Percentiles rank a stretch among this genome's conserved stretches.
Conservation (phyloP, 2,888 invertebrate species). For the Tetranychus piercei region DNA sequence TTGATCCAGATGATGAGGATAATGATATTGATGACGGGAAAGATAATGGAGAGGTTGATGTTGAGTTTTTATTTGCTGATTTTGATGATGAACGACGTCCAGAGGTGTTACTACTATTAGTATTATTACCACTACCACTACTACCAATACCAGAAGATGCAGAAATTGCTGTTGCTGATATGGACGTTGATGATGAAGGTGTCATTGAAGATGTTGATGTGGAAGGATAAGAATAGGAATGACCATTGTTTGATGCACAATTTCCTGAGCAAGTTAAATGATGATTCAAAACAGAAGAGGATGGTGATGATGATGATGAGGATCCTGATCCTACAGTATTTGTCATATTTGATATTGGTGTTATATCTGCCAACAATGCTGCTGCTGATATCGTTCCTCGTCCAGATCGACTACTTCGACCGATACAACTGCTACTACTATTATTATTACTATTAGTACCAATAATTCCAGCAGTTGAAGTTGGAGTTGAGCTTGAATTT, state of each 20-base stretch:
- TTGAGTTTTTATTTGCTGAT: background rate
- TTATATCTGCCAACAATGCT: background rate
- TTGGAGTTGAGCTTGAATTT: background rate
- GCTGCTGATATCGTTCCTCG: background rate
- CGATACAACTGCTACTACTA: too few species aligned
- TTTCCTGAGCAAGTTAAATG: background rate
- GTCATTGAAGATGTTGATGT: background rate
- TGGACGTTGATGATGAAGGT: background rate
- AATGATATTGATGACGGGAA: background rate
- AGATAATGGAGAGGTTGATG: background rate
- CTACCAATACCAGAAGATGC: slow-evolving; percentile 11
- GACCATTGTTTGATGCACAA: background rate
- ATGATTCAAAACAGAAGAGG: background rate
- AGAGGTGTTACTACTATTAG: background rate
- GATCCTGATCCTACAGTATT: background rate
- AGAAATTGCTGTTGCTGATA: background rate
- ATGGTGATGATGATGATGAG: background rate
- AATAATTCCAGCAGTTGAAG: background rate
- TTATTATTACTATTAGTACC: background rate
- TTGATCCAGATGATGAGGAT: background rate
- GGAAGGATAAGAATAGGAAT: slow-evolving; percentile 8
- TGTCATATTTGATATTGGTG: background rate
- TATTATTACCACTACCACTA: background rate
- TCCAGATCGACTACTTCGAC: slow-evolving; percentile 11
- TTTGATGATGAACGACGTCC: background rate